These are phyloP conservation scores for Apamea epomidion DNA, from an alignment of 2,888 invertebrate genomes.

Conservation along the genomic window DNA sequence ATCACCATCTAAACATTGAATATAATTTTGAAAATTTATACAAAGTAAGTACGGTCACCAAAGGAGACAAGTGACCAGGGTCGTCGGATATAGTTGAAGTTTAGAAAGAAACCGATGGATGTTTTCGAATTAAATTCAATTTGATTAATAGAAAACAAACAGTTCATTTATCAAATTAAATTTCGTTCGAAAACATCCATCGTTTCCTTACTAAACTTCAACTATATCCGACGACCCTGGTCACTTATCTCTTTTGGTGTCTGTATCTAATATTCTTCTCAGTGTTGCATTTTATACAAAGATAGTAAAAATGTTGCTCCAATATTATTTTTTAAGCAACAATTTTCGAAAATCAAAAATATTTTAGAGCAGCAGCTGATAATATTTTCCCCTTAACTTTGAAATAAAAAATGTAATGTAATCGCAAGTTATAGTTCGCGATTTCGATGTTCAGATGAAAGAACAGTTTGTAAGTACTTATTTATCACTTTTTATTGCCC, in stretches of 20 bases:
- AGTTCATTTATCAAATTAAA: too few species aligned
- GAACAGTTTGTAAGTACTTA: conserved; percentile 50
- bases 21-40: neutral
- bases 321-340: neutral
- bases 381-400: conserved; percentile 60
- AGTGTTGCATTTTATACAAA: conserved; percentile 12
- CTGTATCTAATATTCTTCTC: neutral
- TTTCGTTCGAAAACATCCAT: too few species aligned
- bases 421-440: conserved; percentile 79
- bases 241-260: too few species aligned
- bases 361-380: conserved; percentile 10
- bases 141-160: too few species aligned
- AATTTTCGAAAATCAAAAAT: conserved; percentile 6
- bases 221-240: too few species aligned
- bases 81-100: neutral
- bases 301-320: neutral
- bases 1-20: neutral
- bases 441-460: conserved; percentile 61
- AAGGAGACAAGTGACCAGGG: too few species aligned
- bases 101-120: too few species aligned
- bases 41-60: too few species aligned
- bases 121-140: too few species aligned
- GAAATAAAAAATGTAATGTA: conserved; percentile 90
- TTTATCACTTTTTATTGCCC: conserved; percentile 50
- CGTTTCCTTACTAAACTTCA: too few species aligned